Evolutionary conservation across 1,140 invertebrate species (phyloP).

Genomic region (Bombus confusus): DNA sequence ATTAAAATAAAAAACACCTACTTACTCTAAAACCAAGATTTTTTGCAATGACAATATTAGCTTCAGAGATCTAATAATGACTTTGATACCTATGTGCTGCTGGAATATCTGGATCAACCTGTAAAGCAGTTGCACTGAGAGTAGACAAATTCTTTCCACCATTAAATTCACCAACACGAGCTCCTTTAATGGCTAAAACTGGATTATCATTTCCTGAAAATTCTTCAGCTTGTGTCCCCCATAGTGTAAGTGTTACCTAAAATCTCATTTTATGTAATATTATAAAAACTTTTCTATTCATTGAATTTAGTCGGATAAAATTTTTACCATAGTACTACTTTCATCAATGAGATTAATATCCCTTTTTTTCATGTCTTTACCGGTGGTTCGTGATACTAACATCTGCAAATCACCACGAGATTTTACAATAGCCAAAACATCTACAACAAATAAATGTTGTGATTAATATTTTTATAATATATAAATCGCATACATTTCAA

Average conservation of each 20-base stretch:
- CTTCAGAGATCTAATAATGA: neutral
- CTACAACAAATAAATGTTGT: constrained; percentile 79
- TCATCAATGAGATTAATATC: constrained; percentile 95
- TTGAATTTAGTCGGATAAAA: neutral
- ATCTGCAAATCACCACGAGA: constrained; percentile 87
- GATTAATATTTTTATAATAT: neutral
- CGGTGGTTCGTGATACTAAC: constrained; percentile 88
- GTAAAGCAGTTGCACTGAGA: constrained; percentile 84
- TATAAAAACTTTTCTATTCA: constrained; percentile 6
- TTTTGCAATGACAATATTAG: constrained; percentile 12
- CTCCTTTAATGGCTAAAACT: constrained; percentile 92
- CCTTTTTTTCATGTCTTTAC: constrained; percentile 94
- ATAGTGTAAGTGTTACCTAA: constrained; percentile 87
- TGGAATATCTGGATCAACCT: constrained; percentile 94
- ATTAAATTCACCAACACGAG: constrained; percentile 87
- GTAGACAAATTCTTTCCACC: constrained; percentile 88
- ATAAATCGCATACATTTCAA: constrained; percentile 3
- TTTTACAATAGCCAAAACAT: constrained; percentile 96
- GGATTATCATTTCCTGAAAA: constrained; percentile 91
- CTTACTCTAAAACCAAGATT: neutral
- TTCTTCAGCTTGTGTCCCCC: constrained; percentile 91
- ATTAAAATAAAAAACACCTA: constrained; percentile 31
- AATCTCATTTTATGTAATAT: constrained; percentile 43
- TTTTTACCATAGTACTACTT: constrained; percentile 88
- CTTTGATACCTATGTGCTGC: constrained; percentile 88